Evolutionary conservation across 2,113 vertebrate genomes (phyloP).

Genomic region (Procavia capensis): DNA sequence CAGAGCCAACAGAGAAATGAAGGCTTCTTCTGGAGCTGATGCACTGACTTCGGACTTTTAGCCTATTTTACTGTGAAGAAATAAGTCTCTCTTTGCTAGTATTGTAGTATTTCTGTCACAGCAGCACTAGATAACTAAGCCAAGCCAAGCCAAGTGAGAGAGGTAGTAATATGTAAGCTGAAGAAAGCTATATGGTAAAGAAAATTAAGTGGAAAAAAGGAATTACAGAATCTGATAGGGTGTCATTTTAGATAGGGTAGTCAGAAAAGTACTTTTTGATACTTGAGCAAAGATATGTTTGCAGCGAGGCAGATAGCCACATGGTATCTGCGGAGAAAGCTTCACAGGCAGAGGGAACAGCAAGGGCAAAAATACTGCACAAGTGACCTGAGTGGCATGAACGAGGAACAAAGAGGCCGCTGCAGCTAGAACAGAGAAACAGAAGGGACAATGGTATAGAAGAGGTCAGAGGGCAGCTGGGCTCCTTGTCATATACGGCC

Average conservation of each 20-base stretch:
- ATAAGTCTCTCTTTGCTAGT: too few relatives aligned
- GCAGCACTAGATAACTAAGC: too few relatives aligned
- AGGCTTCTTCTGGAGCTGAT: too few relatives aligned
- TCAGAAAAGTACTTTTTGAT: constrained; percentile 17
- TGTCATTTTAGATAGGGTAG: background rate
- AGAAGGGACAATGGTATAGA: background rate
- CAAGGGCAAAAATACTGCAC: background rate
- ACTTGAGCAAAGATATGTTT: background rate
- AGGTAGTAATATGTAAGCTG: background rate
- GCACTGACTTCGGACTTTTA: too few relatives aligned
- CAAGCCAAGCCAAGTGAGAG: too few relatives aligned
- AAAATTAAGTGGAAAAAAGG: constrained; percentile 8
- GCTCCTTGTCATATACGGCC: background rate
- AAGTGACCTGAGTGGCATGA: background rate
- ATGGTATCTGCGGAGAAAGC: background rate
- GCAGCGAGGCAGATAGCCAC: background rate
- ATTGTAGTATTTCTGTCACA: too few relatives aligned
- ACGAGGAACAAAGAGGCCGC: background rate
- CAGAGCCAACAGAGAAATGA: too few relatives aligned
- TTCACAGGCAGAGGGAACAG: background rate
- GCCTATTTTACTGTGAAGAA: too few relatives aligned
- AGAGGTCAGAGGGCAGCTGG: background rate
- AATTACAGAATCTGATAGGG: background rate
- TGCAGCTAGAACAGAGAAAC: background rate
- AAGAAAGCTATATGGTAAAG: constrained; percentile 8